Evolutionary conservation across 1,140 invertebrate genomes (phyloP), one percentile per base, ranked within the genome.

Genomic region (Megathymus violae): DNA sequence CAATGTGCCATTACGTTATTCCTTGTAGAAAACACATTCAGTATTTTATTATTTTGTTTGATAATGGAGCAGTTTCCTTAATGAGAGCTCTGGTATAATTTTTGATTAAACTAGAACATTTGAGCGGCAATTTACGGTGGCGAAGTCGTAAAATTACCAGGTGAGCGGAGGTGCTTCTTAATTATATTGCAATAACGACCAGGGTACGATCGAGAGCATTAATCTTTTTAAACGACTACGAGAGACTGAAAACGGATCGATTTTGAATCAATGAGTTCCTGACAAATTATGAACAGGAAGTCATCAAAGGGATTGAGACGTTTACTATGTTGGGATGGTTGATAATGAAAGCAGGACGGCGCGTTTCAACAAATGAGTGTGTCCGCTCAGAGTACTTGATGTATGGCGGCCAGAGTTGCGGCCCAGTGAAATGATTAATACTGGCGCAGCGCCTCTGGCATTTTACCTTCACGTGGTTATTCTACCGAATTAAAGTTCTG

Each of bases 101-200:
- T 74, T 82, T 73, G 69, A 80, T 85, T 78, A 79, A 74, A 83
- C 82, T 80, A 74, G 73, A 64, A 64, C 46, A 75, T 77, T 78
- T 74, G 31, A 74, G 56, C 51, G 40, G 65, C 70, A 67, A 62
- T 80, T 82, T 82, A 81, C 67, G 71, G 74, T 59, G 51, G 54
- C 34, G 61, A 40, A 68, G 61, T 68, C 76, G 75, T 88, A 82
- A 85, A 84, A 77, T 66, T 58, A 58, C 56, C 74, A 70, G 67
- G 64, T 69, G 76, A 75, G 76, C 75, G 72, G 78, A 78, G 72
- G 77, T 81, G 84, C 85, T 87, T 82, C 76, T 84, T 82, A 81
- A 85, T 82, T 88, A 82, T 86, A 87, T 86, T 89, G 80, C 83
- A 76, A 80, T 70, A 80, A 68, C 71, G n/a, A n/a, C n/a, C n/a